phyloP scores from a whole-genome alignment of 1,140 invertebrate species.

The Heliconius melpomene region DNA sequence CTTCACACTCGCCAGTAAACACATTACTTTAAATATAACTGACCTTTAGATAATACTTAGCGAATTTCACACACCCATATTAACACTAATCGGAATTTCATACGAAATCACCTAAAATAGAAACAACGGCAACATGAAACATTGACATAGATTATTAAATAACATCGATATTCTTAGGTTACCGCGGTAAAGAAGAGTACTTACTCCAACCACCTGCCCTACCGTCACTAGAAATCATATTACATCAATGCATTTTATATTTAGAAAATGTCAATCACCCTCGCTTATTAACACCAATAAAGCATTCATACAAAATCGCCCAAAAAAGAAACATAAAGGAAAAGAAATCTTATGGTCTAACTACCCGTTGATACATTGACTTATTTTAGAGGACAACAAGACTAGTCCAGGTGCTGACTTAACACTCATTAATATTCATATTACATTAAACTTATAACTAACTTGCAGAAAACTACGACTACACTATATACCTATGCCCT shows the following conservation, averaged over 20 bases:
- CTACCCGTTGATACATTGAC: background rate
- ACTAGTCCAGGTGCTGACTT: too few relatives aligned
- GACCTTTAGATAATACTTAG: conserved; percentile 20
- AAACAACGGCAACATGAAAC: background rate
- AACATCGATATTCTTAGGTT: background rate
- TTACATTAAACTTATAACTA: too few relatives aligned
- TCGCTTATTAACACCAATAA: conserved; percentile 9
- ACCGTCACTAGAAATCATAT: conserved; percentile 40
- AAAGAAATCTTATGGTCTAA: background rate
- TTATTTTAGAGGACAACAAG: too few relatives aligned
- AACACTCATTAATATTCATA: too few relatives aligned
- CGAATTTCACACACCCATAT: conserved; percentile 41
- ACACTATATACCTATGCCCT: too few relatives aligned
- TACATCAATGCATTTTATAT: conserved; percentile 6
- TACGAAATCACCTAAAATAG: conserved; percentile 21
- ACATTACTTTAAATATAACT: conserved; percentile 30
- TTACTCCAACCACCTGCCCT: conserved; percentile 28
- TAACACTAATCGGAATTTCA: background rate
- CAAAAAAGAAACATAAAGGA: background rate
- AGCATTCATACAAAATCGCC: background rate
- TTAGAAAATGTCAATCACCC: conserved; percentile 40
- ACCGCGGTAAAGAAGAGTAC: conserved; percentile 28
- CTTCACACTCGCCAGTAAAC: conserved; percentile 42
- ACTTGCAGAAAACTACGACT: too few relatives aligned
- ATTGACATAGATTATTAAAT: too few relatives aligned